Evolutionary conservation across 1,140 invertebrate species (phyloP).

Genomic region (Hylyphantes graminicola): DNA sequence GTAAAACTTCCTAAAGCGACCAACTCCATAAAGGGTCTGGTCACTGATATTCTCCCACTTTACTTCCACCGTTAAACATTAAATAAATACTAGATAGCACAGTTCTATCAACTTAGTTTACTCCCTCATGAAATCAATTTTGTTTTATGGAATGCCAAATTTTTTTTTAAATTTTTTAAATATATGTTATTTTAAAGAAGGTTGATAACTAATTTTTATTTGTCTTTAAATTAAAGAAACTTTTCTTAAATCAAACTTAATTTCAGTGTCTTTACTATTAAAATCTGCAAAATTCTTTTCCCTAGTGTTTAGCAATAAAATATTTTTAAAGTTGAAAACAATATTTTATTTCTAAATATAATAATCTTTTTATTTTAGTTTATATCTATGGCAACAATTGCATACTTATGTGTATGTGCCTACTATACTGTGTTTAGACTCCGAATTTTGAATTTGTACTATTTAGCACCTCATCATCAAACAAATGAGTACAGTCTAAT

Average conservation of each 20-base stretch:
- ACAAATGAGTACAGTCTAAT: constrained; percentile 99
- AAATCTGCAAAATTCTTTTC: neutral
- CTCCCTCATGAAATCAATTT: constrained; percentile 13
- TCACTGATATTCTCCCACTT: no score
- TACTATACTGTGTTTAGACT: constrained; percentile 98
- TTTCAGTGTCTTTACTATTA: neutral
- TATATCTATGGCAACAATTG: constrained; percentile 88
- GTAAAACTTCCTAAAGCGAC: no score
- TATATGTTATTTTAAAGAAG: neutral
- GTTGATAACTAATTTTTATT: constrained; percentile 5
- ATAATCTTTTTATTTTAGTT: constrained; percentile 72
- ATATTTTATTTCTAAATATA: no score
- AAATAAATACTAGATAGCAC: no score
- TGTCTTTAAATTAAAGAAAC: neutral
- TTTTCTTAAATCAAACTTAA: neutral
- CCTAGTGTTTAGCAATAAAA: neutral
- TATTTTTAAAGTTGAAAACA: neutral
- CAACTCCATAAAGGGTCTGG: no score
- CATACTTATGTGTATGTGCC: constrained; percentile 96
- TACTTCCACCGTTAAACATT: no score
- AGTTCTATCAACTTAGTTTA: constrained; percentile 45
- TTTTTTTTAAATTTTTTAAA: neutral
- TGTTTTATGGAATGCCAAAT: neutral
- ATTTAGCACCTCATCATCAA: constrained; percentile 95
- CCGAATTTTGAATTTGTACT: constrained; percentile 95